Percentiles rank a stretch among this genome's conserved stretches.
phyloP scores from a whole-genome alignment of 2,797 vertebrate genomes.

The Tarsius wallacei region DNA sequence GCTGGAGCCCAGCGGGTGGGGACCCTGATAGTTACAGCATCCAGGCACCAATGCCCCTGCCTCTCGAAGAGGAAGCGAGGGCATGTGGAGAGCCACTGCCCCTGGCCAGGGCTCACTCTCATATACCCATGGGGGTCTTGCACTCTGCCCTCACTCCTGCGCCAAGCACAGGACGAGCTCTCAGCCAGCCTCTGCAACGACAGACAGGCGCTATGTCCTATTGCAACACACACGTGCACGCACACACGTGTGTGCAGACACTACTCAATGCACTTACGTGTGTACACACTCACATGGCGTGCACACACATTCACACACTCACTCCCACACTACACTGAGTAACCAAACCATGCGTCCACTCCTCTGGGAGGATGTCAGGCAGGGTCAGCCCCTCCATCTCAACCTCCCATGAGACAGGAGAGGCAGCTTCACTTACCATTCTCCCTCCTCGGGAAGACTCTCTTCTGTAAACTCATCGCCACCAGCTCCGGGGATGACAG shows the following conservation, averaged over 20 bases:
- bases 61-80: background rate
- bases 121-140: no score
- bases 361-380: background rate
- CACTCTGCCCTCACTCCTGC: background rate
- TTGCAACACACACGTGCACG: background rate
- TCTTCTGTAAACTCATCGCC: conserved; percentile 87
- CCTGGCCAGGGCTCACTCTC: background rate
- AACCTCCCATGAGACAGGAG: background rate
- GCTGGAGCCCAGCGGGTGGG: fast-evolving
- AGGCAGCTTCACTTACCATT: conserved; percentile 87
- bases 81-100: fast-evolving
- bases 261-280: no score
- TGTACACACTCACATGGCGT: no score
- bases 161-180: background rate
- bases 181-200: background rate
- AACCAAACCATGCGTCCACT: background rate
- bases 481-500: conserved; percentile 21
- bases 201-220: background rate
- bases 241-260: no score
- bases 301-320: background rate
- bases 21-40: background rate
- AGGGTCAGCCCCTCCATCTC: background rate
- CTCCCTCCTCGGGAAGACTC: conserved; percentile 83
- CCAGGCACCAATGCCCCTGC: fast-evolving
- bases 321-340: background rate